phyloP scores from a whole-genome alignment of 2,113 vertebrate species.

The Albula glossodonta region DNA sequence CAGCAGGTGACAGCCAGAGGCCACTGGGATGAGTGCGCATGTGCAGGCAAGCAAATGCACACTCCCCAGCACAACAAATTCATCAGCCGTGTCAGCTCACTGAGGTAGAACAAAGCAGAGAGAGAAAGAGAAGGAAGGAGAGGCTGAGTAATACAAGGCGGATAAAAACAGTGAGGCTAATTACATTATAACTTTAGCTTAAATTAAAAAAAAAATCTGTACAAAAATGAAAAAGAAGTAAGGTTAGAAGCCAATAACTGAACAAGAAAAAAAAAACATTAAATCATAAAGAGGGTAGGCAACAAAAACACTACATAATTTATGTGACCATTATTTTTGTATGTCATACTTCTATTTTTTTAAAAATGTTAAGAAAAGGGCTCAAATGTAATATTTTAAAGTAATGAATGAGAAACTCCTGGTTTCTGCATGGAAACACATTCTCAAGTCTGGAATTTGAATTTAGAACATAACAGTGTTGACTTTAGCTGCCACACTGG shows the following conservation, averaged over 20 bases:
- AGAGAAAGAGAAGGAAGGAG: not conserved
- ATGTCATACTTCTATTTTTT: too few species aligned
- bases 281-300: not conserved
- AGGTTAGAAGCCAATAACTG: not conserved
- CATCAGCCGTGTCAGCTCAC: not conserved
- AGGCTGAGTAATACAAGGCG: not conserved
- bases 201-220: not conserved
- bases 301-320: not conserved
- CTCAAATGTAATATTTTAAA: too few species aligned
- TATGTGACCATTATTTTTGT: too few species aligned
- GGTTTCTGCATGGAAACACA: too few species aligned
- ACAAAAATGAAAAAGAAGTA: not conserved
- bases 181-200: not conserved
- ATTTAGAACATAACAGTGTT: too few species aligned
- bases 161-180: not conserved
- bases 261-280: not conserved
- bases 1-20: not conserved
- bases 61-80: not conserved
- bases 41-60: not conserved
- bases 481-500: too few species aligned
- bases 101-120: not conserved
- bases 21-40: not conserved
- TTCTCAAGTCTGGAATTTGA: too few species aligned
- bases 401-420: too few species aligned
- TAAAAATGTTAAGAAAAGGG: too few species aligned